Percentiles rank a stretch among this genome's conserved stretches.
Conservation (phyloP, 2,888 invertebrate species). For the Temnothorax unifasciatus region DNA sequence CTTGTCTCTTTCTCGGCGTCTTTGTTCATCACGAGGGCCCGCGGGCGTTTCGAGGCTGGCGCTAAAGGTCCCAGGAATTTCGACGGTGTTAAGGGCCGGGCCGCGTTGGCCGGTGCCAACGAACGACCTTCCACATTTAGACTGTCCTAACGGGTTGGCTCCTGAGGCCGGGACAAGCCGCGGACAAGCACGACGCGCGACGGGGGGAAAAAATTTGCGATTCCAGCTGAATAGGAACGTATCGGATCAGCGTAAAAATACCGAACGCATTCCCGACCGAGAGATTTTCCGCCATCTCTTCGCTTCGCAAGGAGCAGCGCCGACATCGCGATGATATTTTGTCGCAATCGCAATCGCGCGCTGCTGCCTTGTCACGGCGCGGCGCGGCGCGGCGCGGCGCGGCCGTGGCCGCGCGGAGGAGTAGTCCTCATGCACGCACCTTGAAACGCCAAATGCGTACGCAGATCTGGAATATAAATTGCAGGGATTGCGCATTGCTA, state of each 20-base stretch:
- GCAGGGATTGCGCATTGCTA: not conserved
- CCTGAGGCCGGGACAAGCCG: not conserved
- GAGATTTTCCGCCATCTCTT: constrained; percentile 8
- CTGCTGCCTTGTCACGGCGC: constrained; percentile 11
- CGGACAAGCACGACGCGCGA: not conserved
- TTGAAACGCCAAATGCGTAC: constrained; percentile 28
- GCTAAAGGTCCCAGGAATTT: constrained; percentile 28
- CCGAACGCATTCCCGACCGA: constrained; percentile 7
- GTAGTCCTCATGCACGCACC: constrained; percentile 12
- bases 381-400: too few species aligned
- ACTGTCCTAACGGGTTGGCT: not conserved
- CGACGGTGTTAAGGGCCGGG: constrained; percentile 19
- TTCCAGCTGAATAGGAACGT: not conserved
- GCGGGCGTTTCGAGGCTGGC: not conserved
- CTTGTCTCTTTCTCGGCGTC: not conserved
- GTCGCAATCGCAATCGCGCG: not conserved
- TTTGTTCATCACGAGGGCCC: not conserved
- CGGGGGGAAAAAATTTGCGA: not conserved
- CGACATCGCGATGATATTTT: constrained; percentile 30
- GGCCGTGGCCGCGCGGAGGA: not conserved
- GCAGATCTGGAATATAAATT: constrained; percentile 27
- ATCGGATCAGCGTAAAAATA: not conserved
- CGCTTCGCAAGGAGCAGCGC: not conserved
- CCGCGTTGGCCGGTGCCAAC: constrained; percentile 12
- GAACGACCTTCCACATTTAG: constrained; percentile 45